These are phyloP conservation scores for Mesocricetus auratus DNA, from an alignment of 2,113 vertebrate species.

Conservation along the genomic window DNA sequence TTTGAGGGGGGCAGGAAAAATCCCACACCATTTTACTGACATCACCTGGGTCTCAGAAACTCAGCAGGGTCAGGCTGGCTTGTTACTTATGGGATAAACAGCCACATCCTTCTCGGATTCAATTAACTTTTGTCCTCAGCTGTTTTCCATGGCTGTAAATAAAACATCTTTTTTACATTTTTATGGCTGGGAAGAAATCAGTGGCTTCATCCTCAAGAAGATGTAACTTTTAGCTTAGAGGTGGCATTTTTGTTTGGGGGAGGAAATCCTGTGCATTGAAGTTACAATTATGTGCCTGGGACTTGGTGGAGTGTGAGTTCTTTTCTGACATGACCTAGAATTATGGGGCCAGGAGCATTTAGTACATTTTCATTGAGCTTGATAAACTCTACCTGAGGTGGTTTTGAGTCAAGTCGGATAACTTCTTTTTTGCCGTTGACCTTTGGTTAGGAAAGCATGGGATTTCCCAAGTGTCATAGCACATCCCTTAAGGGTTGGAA, in stretches of 20 bases:
- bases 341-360: neutral
- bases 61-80: too few relatives aligned
- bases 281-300: neutral
- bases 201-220: neutral
- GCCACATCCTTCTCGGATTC: neutral
- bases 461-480: neutral
- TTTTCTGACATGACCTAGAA: conserved; percentile 36
- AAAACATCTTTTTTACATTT: neutral
- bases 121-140: neutral
- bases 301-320: neutral
- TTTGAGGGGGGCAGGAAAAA: too few relatives aligned
- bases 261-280: neutral
- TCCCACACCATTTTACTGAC: neutral
- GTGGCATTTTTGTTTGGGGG: neutral
- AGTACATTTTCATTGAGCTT: neutral
- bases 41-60: neutral
- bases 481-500: neutral
- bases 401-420: neutral
- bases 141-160: neutral
- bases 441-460: conserved; percentile 29
- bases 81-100: neutral
- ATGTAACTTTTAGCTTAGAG: neutral
- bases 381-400: neutral
- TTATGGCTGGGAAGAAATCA: neutral
- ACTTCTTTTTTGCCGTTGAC: conserved; percentile 46